A percentile compares a stretch with the other conserved stretches of the same genome.
phyloP scores from a whole-genome alignment of 37 sponge, comb jelly and placozoan genomes.

The Dysidea cf. avara region DNA sequence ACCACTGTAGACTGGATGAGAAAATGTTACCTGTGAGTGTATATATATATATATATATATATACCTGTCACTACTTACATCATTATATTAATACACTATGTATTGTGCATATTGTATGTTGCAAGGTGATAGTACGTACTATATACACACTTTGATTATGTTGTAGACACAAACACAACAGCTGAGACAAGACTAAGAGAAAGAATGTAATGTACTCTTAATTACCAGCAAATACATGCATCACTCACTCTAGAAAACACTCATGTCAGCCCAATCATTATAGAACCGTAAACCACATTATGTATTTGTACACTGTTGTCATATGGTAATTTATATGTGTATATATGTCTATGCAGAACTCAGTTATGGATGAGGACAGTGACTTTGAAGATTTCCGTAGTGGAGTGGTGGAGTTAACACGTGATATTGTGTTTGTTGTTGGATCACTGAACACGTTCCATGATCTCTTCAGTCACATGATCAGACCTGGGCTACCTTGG shows the following conservation, averaged over 20 bases:
- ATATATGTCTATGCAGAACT: conserved; percentile 23
- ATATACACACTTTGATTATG: too few species aligned
- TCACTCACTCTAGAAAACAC: too few species aligned
- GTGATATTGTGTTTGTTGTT: conserved; percentile 71
- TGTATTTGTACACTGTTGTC: neutral
- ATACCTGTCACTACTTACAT: too few species aligned
- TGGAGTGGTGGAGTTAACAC: conserved; percentile 55
- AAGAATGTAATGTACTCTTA: too few species aligned
- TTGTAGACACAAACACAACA: too few species aligned
- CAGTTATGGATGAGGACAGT: conserved; percentile 43
- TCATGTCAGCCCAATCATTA: too few species aligned
- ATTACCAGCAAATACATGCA: too few species aligned
- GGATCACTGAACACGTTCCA: conserved; percentile 53
- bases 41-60: too few species aligned
- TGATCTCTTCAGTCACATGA: conserved; percentile 46
- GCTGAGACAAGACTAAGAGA: too few species aligned
- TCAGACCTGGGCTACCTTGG: conserved; percentile 63
- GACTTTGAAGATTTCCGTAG: conserved; percentile 63
- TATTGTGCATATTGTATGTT: too few species aligned
- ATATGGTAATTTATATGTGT: neutral
- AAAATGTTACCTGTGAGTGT: conserved; percentile 40
- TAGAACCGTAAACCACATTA: neutral
- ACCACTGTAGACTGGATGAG: conserved; percentile 82
- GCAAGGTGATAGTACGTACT: too few species aligned
- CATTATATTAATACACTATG: too few species aligned